phyloP scores from a whole-genome alignment of 2,888 invertebrate species.

The Melinaea marsaeus region DNA sequence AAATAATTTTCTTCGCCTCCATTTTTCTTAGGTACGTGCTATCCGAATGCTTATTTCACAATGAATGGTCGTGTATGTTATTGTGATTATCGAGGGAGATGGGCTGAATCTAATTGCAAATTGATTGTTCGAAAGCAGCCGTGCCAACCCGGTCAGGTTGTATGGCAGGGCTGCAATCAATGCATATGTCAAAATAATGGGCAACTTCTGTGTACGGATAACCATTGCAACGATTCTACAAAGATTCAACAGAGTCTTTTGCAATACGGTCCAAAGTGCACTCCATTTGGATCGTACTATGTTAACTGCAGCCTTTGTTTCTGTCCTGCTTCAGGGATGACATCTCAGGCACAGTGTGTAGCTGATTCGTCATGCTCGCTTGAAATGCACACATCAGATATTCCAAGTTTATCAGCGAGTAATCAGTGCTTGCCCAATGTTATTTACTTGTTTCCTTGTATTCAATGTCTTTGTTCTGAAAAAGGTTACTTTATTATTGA shows the following conservation, averaged over 20 bases:
- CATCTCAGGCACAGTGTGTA: slow-evolving; percentile 58
- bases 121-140: slow-evolving; percentile 40
- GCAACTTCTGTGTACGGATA: slow-evolving; percentile 49
- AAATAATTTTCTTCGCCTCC: no score
- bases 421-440: slow-evolving; percentile 63
- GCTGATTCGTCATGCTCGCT: slow-evolving; percentile 51
- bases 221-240: slow-evolving; percentile 42
- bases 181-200: slow-evolving; percentile 61
- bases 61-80: slow-evolving; percentile 53
- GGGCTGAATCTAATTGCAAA: slow-evolving; percentile 52
- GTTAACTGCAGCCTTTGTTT: slow-evolving; percentile 62
- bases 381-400: slow-evolving; percentile 32
- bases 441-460: slow-evolving; percentile 61
- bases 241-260: slow-evolving; percentile 19
- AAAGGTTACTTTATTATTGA: slow-evolving; percentile 50
- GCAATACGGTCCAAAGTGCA: slow-evolving; percentile 44
- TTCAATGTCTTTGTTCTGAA: slow-evolving; percentile 61
- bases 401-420: slow-evolving; percentile 31
- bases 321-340: slow-evolving; percentile 59
- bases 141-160: slow-evolving; percentile 55
- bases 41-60: slow-evolving; percentile 57
- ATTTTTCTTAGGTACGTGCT: slow-evolving; percentile 49
- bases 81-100: slow-evolving; percentile 54
- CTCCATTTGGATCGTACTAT: slow-evolving; percentile 59
- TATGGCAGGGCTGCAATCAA: slow-evolving; percentile 59